These are phyloP conservation scores for Esox niger DNA, from an alignment of 2,113 vertebrate genomes.

Conservation along the genomic window DNA sequence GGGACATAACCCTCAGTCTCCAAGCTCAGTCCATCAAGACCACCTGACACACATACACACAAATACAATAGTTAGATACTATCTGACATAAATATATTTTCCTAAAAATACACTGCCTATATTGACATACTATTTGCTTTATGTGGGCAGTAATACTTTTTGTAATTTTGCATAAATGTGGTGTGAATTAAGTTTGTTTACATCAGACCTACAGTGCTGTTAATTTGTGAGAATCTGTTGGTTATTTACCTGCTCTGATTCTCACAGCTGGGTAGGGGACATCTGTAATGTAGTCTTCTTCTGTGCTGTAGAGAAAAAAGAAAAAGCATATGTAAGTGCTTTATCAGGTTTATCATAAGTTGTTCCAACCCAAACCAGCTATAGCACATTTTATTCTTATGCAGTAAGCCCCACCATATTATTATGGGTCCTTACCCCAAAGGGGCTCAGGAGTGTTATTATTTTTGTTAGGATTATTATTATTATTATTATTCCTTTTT, in stretches of 20 bases:
- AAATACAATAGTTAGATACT: constrained; percentile 5
- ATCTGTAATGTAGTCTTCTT: constrained; percentile 12
- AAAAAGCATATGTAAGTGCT: not conserved
- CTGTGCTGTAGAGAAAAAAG: constrained; percentile 62
- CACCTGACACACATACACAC: constrained; percentile 48
- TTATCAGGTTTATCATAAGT: too few relatives aligned
- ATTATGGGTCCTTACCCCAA: too few relatives aligned
- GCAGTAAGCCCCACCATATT: too few relatives aligned
- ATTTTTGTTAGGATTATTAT: too few relatives aligned
- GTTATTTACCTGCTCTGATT: constrained; percentile 74
- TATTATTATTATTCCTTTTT: too few relatives aligned
- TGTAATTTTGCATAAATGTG: constrained; percentile 28
- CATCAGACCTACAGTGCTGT: constrained; percentile 59
- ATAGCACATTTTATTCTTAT: too few relatives aligned
- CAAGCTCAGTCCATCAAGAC: constrained; percentile 69
- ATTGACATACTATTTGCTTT: too few relatives aligned
- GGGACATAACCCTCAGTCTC: constrained; percentile 71
- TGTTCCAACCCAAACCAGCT: too few relatives aligned
- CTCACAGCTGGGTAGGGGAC: constrained; percentile 69
- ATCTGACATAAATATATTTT: too few relatives aligned
- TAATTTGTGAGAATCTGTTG: constrained; percentile 6
- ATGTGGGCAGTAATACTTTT: not conserved
- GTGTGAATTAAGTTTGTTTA: constrained; percentile 46
- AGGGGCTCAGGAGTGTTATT: too few relatives aligned
- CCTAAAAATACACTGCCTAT: not conserved